phyloP scores from a whole-genome alignment of 92 coral and sea anemone genomes.

The Zoanthus gigantus region DNA sequence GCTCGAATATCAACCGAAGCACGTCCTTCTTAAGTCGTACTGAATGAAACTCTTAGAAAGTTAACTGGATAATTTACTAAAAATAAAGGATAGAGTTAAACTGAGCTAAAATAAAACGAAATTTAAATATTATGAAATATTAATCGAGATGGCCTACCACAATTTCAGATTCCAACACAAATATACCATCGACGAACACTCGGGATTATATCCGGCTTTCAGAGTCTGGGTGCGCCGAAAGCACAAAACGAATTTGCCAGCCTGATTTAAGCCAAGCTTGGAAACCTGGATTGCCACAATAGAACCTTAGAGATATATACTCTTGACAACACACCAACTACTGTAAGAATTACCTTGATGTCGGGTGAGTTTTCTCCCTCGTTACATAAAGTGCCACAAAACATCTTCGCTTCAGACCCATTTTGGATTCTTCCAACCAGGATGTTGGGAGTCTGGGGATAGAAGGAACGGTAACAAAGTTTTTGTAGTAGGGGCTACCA shows the following conservation, averaged over 20 bases:
- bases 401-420: slow-evolving; percentile 49
- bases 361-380: slow-evolving; percentile 28
- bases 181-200: neutral
- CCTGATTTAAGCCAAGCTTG: neutral
- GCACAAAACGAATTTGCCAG: neutral
- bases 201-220: neutral
- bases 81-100: neutral
- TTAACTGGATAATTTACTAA: neutral
- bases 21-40: neutral
- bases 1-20: neutral
- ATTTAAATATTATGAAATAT: slow-evolving; percentile 26
- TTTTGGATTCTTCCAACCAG: slow-evolving; percentile 22
- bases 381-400: slow-evolving; percentile 1
- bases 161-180: slow-evolving; percentile 19
- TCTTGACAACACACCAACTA: slow-evolving; percentile 7
- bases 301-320: neutral
- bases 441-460: slow-evolving; percentile 37
- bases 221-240: slow-evolving; percentile 16
- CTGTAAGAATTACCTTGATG: slow-evolving; percentile 41
- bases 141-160: slow-evolving; percentile 43
- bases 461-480: slow-evolving; percentile 27
- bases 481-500: neutral
- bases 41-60: neutral
- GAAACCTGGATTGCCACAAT: neutral
- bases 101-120: neutral